Evolutionary conservation across 2,113 vertebrate species (phyloP).

Genomic region (Brachypteracias leptosomus): DNA sequence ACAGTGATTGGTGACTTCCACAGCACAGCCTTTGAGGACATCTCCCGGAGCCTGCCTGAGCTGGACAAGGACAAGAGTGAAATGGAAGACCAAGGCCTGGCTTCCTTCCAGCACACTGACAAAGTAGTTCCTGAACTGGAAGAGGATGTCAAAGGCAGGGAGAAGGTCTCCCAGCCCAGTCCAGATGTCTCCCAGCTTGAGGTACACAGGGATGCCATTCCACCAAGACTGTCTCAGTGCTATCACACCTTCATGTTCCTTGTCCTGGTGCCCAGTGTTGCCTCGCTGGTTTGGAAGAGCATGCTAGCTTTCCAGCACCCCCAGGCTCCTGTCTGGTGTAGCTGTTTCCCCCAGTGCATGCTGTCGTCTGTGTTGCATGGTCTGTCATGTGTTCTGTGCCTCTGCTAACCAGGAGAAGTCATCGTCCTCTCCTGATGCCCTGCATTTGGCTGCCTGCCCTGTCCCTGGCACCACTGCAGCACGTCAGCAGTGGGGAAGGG

Average conservation of each 20-base stretch:
- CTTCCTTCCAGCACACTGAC: slow-evolving; percentile 67
- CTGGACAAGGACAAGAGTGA: slow-evolving; percentile 85
- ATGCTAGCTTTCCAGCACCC: not conserved
- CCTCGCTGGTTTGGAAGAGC: slow-evolving; percentile 54
- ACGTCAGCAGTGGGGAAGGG: not conserved
- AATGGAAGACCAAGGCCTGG: slow-evolving; percentile 63
- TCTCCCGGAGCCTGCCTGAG: slow-evolving; percentile 85
- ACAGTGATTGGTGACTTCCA: slow-evolving; percentile 90
- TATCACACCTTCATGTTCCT: not conserved
- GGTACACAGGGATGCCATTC: slow-evolving; percentile 67
- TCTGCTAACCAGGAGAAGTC: not conserved
- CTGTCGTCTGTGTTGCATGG: slow-evolving; percentile 65
- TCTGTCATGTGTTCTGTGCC: not conserved
- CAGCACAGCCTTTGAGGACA: slow-evolving; percentile 82
- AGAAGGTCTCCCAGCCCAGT: slow-evolving; percentile 63
- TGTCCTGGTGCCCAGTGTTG: not conserved
- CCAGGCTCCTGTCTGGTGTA: not conserved
- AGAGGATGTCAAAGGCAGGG: slow-evolving; percentile 64
- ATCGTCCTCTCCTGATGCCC: not conserved
- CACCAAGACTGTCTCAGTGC: not conserved
- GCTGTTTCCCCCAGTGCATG: not conserved
- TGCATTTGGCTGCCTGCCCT: not conserved
- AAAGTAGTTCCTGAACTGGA: slow-evolving; percentile 60
- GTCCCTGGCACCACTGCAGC: not conserved
- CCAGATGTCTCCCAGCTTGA: slow-evolving; percentile 75